Evolutionary conservation across 2,888 invertebrate genomes (phyloP).

Genomic region (Caenorhabditis imperialis): DNA sequence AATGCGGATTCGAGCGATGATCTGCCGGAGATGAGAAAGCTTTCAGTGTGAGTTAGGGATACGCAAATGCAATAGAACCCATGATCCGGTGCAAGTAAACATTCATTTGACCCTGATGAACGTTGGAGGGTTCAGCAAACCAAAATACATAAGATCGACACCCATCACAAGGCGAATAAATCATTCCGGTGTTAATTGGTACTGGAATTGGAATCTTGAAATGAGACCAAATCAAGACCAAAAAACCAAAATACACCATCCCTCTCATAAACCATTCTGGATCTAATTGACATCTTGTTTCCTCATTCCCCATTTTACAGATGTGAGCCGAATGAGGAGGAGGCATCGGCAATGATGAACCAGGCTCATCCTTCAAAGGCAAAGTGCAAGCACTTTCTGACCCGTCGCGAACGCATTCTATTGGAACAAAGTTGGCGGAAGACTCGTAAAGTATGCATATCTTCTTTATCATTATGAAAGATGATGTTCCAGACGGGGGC

Average conservation of each 20-base stretch:
- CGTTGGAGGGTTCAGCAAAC: no score
- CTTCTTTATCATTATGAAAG: not conserved
- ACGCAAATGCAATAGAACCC: no score
- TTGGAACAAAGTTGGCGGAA: slow-evolving; percentile 74
- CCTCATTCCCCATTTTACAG: slow-evolving; percentile 2
- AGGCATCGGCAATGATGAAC: slow-evolving; percentile 24
- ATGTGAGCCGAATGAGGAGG: slow-evolving; percentile 47
- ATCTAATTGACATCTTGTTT: slow-evolving; percentile 7
- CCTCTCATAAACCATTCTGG: not conserved
- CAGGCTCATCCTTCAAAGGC: slow-evolving; percentile 19
- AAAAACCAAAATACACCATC: no score
- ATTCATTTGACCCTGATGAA: no score
- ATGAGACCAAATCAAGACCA: no score
- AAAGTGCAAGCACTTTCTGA: slow-evolving; percentile 66
- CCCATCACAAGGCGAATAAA: slow-evolving; percentile 11
- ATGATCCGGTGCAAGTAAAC: not conserved
- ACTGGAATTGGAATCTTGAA: no score
- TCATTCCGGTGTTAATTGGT: no score
- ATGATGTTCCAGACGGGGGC: slow-evolving; percentile 72
- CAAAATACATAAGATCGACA: no score
- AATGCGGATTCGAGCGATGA: slow-evolving; percentile 30
- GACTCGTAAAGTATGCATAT: slow-evolving; percentile 66
- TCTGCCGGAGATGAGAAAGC: slow-evolving; percentile 29
- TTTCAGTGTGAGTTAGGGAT: slow-evolving; percentile 33
- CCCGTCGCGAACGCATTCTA: slow-evolving; percentile 67